Conservation (phyloP, 2,797 vertebrate genomes). For the Rhinophrynus dorsalis region DNA sequence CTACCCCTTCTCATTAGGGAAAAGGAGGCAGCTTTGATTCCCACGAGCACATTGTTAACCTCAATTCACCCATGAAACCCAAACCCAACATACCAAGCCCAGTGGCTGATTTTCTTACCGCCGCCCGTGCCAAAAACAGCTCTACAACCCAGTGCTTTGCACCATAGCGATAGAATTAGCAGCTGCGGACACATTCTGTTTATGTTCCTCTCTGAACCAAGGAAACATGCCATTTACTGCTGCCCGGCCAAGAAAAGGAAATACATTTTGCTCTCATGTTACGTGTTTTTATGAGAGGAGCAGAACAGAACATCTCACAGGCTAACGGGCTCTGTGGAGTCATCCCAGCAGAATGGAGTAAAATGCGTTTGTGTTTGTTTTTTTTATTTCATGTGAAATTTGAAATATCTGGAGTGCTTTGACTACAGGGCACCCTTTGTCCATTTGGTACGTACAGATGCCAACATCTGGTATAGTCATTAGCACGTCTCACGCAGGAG, state of each 20-base stretch:
- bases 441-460: constrained; percentile 4
- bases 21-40: neutral
- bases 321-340: neutral
- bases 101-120: neutral
- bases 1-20: neutral
- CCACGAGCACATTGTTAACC: constrained; percentile 12
- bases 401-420: neutral
- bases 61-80: constrained; percentile 27
- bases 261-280: constrained; percentile 28
- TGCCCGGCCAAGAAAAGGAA: neutral
- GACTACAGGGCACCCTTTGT: constrained; percentile 17
- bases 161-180: neutral
- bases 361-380: no score
- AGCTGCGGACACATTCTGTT: constrained; percentile 8
- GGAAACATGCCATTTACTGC: neutral
- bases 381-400: no score
- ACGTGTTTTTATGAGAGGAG: neutral
- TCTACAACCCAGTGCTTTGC: constrained; percentile 14
- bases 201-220: neutral
- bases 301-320: neutral
- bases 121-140: neutral
- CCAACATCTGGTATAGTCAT: constrained; percentile 11
- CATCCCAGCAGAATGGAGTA: no score
- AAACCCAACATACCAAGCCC: neutral
- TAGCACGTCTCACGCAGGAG: neutral